phyloP scores from a whole-genome alignment of 2,797 vertebrate species.

The Anableps anableps region DNA sequence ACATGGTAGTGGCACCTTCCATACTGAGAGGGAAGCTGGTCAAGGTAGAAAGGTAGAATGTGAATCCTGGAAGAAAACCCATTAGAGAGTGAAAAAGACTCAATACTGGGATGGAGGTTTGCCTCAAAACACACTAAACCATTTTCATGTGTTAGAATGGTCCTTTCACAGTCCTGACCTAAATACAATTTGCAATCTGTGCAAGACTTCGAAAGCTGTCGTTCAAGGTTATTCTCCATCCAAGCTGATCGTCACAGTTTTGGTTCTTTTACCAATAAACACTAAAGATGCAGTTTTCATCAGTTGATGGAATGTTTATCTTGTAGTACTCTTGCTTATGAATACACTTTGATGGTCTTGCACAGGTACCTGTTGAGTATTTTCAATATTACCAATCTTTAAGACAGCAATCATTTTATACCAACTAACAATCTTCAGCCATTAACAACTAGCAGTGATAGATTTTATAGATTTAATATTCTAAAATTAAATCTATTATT shows the following conservation, averaged over 20 bases:
- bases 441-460: not conserved
- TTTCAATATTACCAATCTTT: not conserved
- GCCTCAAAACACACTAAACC: not conserved
- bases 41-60: too few species aligned
- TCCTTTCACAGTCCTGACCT: not conserved
- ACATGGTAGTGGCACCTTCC: too few species aligned
- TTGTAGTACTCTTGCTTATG: not conserved
- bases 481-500: not conserved
- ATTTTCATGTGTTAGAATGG: not conserved
- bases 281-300: not conserved
- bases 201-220: too few species aligned
- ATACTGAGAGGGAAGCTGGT: not conserved
- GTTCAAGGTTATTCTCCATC: not conserved
- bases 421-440: not conserved
- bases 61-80: not conserved
- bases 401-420: not conserved
- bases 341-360: too few species aligned
- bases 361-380: not conserved
- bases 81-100: not conserved
- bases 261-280: too few species aligned
- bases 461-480: not conserved
- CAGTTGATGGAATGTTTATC: not conserved
- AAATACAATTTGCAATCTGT: not conserved
- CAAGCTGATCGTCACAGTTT: not conserved
- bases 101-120: not conserved